Evolutionary conservation across 2,888 invertebrate genomes (phyloP).

Genomic region (Chorisops tibialis): DNA sequence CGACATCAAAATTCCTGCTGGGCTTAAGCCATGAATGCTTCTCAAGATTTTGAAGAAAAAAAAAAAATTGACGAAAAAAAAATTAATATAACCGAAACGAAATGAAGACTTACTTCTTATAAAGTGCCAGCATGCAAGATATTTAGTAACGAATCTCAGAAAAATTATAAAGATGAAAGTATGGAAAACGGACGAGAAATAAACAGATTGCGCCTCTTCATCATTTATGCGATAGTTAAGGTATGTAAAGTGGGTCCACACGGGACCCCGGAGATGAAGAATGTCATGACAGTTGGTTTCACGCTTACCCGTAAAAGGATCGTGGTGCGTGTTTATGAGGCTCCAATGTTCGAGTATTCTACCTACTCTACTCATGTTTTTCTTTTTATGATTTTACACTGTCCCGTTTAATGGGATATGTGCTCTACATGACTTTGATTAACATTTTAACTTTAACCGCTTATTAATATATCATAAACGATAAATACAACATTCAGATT

Average conservation of each 20-base stretch:
- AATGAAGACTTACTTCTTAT: not conserved
- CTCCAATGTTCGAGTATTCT: not conserved
- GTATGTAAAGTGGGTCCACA: no score
- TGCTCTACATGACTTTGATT: slow-evolving; percentile 30
- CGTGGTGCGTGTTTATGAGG: slow-evolving; percentile 22
- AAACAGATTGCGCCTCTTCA: no score
- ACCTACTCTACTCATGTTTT: not conserved
- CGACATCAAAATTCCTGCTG: slow-evolving; percentile 32
- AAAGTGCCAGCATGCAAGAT: no score
- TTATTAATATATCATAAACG: slow-evolving; percentile 29
- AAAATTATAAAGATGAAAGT: no score
- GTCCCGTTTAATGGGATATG: not conserved
- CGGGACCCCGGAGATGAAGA: slow-evolving; percentile 11
- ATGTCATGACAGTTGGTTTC: slow-evolving; percentile 32
- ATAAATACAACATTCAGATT: not conserved
- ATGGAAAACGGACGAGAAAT: no score
- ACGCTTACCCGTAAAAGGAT: slow-evolving; percentile 24
- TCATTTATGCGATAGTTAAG: no score
- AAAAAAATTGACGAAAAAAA: not conserved
- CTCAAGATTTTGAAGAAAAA: not conserved
- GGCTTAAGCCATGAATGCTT: slow-evolving; percentile 26
- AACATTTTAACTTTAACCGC: slow-evolving; percentile 23
- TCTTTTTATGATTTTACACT: no score
- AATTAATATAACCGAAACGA: not conserved
- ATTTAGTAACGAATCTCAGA: no score